Percentiles rank a stretch among this genome's conserved stretches.
phyloP scores from a whole-genome alignment of 30 jellyfish, hydroid and myxozoan genomes.

The Cassiopea xamachana region DNA sequence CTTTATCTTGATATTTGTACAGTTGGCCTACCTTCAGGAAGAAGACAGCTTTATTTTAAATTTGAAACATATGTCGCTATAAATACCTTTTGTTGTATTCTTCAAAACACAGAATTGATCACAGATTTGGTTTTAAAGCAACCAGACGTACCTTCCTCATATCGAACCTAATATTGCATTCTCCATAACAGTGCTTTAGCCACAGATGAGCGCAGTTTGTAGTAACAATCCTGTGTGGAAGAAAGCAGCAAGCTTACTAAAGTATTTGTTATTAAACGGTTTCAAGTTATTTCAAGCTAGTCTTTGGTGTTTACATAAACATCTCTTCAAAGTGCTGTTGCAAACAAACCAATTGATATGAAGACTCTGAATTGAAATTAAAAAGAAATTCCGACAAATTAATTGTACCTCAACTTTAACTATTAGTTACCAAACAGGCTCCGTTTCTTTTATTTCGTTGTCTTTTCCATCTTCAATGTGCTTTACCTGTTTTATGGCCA shows the following conservation, averaged over 20 bases:
- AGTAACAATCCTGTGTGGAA: neutral
- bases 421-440: too few relatives aligned
- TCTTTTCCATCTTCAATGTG: too few relatives aligned
- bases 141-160: neutral
- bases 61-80: too few relatives aligned
- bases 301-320: slow-evolving; percentile 4
- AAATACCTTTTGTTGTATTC: neutral
- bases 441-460: too few relatives aligned
- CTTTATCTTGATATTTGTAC: too few relatives aligned
- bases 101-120: neutral
- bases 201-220: neutral
- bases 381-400: neutral
- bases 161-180: neutral
- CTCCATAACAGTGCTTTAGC: neutral
- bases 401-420: too few relatives aligned
- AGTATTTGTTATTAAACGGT: neutral
- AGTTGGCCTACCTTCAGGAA: too few relatives aligned
- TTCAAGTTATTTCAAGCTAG: neutral
- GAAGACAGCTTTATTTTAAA: too few relatives aligned
- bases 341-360: neutral
- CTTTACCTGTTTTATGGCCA: too few relatives aligned
- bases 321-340: neutral
- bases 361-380: neutral
- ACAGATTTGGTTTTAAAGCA: neutral
- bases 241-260: slow-evolving; percentile 3